phyloP scores from a whole-genome alignment of 2,888 invertebrate species.

The Pristionchus mayeri region DNA sequence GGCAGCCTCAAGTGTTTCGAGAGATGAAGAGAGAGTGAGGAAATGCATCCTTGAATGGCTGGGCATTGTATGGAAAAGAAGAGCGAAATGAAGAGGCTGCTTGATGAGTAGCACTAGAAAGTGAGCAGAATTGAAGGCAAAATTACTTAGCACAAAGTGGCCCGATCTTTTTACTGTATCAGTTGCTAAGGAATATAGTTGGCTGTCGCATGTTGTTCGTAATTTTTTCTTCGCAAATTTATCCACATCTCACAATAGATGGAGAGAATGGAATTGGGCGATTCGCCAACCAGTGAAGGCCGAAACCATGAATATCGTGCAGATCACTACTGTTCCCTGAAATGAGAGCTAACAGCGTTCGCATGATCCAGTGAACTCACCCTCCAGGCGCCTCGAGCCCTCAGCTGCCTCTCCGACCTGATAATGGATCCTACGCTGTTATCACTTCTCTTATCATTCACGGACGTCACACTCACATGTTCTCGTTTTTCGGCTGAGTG shows the following conservation, averaged over 20 bases:
- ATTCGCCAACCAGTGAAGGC: neutral
- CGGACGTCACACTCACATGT: neutral
- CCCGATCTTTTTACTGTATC: no score
- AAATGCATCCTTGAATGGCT: constrained; percentile 13
- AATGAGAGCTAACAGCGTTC: no score
- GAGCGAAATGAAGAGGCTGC: constrained; percentile 27
- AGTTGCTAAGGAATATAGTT: no score
- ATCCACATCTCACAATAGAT: neutral
- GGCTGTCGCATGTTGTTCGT: no score
- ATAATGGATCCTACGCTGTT: neutral
- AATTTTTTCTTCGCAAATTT: no score
- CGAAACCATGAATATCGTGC: neutral
- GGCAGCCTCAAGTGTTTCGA: constrained; percentile 11
- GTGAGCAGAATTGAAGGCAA: constrained; percentile 37
- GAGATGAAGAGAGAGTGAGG: neutral
- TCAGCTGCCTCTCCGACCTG: neutral
- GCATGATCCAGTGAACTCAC: neutral
- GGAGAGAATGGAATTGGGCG: neutral
- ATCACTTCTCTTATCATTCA: no score
- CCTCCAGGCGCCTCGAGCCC: neutral
- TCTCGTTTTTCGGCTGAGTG: neutral
- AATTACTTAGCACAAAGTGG: neutral
- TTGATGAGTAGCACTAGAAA: constrained; percentile 38
- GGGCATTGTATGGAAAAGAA: constrained; percentile 1
- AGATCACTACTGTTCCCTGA: neutral